Conservation (phyloP, 1,140 invertebrate genomes). For the Gerris buenoi region DNA sequence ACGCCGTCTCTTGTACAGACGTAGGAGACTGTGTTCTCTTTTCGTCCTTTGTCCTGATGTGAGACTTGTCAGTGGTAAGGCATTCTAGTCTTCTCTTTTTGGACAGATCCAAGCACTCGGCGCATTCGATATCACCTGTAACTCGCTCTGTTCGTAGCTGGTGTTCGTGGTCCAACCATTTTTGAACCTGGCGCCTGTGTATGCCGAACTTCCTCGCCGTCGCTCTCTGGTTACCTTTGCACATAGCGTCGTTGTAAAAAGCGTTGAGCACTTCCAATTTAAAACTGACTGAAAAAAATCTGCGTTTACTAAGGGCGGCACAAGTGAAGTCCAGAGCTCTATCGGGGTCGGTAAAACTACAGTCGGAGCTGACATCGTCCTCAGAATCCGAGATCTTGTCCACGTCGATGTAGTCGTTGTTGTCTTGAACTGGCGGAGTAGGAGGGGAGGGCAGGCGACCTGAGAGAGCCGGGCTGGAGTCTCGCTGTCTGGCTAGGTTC, state of each 20-base stretch:
- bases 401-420: slow-evolving; percentile 10
- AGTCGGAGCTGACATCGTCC: slow-evolving; percentile 17
- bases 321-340: slow-evolving; percentile 24
- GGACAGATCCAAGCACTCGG: slow-evolving; percentile 18
- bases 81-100: slow-evolving; percentile 13
- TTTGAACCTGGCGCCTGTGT: slow-evolving; percentile 45
- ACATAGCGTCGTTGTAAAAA: slow-evolving; percentile 34
- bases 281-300: slow-evolving; percentile 37
- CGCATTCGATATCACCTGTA: slow-evolving; percentile 16
- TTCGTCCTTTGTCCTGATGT: slow-evolving; percentile 4
- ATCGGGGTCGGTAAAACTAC: slow-evolving; percentile 15
- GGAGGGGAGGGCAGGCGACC: slow-evolving; percentile 22
- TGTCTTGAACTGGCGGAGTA: neutral
- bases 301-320: slow-evolving; percentile 27
- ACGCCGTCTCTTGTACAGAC: slow-evolving; percentile 22
- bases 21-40: neutral
- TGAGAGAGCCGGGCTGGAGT: slow-evolving; percentile 28
- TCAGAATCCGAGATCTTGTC: slow-evolving; percentile 19
- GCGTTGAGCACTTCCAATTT: slow-evolving; percentile 37
- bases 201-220: slow-evolving; percentile 44
- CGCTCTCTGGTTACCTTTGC: slow-evolving; percentile 42
- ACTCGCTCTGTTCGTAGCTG: slow-evolving; percentile 30
- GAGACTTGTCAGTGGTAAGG: neutral
- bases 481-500: slow-evolving; percentile 37
- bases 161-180: slow-evolving; percentile 41